Evolutionary conservation across 1,140 invertebrate species (phyloP).

Genomic region (Bombus turneri): DNA sequence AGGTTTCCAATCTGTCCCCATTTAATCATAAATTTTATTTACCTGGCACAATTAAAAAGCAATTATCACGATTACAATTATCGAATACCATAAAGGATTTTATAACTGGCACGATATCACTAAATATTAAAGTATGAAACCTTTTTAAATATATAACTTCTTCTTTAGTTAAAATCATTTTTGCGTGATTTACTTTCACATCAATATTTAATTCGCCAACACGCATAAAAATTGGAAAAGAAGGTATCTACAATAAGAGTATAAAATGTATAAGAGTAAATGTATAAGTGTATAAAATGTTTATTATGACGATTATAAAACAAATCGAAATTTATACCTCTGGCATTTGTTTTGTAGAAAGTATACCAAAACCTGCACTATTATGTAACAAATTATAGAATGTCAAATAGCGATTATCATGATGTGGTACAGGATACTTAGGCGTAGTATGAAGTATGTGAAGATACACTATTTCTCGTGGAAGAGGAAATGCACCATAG

Average conservation of each 20-base stretch:
- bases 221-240: constrained; percentile 93
- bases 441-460: constrained; percentile 86
- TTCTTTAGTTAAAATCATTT: constrained; percentile 81
- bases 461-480: constrained; percentile 77
- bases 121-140: constrained; percentile 86
- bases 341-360: constrained; percentile 84
- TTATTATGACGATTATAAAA: constrained; percentile 12
- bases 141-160: constrained; percentile 84
- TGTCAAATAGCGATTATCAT: constrained; percentile 72
- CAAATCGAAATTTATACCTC: constrained; percentile 68
- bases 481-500: constrained; percentile 76
- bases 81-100: constrained; percentile 91
- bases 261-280: background rate
- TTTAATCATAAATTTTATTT: constrained; percentile 40
- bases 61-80: constrained; percentile 85
- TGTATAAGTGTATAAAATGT: background rate
- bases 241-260: constrained; percentile 83
- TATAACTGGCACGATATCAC: constrained; percentile 88
- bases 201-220: constrained; percentile 90
- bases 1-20: background rate
- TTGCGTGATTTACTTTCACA: constrained; percentile 82
- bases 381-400: constrained; percentile 74
- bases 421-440: constrained; percentile 71
- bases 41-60: constrained; percentile 90
- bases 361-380: constrained; percentile 83